phyloP scores from a whole-genome alignment of 2,113 vertebrate species.

The Anhinga anhinga region DNA sequence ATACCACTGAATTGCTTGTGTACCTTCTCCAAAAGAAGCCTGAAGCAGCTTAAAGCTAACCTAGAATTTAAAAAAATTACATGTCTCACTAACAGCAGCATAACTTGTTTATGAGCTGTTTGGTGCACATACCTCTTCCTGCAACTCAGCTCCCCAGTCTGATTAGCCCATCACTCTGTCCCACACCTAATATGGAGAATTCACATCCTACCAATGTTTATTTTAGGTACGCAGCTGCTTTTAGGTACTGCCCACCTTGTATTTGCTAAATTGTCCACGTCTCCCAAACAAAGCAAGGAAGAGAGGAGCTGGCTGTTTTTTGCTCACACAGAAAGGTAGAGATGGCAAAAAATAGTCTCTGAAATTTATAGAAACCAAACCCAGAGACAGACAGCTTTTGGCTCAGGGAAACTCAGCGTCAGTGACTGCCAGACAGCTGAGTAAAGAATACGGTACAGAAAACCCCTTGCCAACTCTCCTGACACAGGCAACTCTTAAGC shows the following conservation, averaged over 20 bases:
- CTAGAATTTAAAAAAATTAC: constrained; percentile 17
- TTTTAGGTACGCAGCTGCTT: neutral
- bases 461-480: neutral
- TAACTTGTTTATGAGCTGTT: neutral
- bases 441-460: neutral
- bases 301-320: neutral
- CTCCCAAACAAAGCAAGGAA: neutral
- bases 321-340: neutral
- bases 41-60: neutral
- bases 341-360: neutral
- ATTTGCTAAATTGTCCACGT: neutral
- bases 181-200: neutral
- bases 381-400: neutral
- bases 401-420: neutral
- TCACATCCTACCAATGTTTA: neutral
- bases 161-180: neutral
- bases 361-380: neutral
- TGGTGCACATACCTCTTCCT: neutral
- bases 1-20: neutral
- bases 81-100: neutral
- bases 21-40: neutral
- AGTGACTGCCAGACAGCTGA: neutral
- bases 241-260: neutral
- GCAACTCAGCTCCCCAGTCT: neutral
- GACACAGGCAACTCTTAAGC: rapidly evolving